Evolutionary conservation across 2,113 vertebrate genomes (phyloP).

Genomic region (Callorhinus ursinus): DNA sequence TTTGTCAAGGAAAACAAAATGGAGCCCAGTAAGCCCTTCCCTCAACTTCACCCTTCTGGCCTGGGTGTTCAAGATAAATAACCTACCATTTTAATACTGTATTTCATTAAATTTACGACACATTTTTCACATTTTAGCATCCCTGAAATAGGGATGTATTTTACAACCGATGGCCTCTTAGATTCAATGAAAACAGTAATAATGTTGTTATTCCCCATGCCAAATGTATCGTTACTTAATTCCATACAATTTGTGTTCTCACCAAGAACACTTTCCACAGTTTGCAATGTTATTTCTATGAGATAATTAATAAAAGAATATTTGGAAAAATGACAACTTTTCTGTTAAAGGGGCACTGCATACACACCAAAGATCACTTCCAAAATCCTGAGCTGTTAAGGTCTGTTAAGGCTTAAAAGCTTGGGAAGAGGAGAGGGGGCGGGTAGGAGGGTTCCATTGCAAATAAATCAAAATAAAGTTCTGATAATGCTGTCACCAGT

Average conservation of each 20-base stretch:
- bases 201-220: not conserved
- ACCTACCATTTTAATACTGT: not conserved
- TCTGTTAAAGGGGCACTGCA: not conserved
- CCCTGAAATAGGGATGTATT: not conserved
- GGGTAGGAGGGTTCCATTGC: not conserved
- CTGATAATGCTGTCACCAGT: not conserved
- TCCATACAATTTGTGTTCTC: not conserved
- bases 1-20: not conserved
- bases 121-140: not conserved
- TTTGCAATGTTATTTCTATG: not conserved
- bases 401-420: not conserved
- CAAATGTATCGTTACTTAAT: not conserved
- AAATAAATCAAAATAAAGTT: conserved; percentile 6
- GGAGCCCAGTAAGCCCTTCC: not conserved
- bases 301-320: not conserved
- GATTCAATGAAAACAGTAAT: not conserved
- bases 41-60: not conserved
- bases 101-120: not conserved
- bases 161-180: not conserved
- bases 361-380: not conserved
- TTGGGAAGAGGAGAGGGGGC: not conserved
- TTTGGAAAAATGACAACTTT: not conserved
- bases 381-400: not conserved
- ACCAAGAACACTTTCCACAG: not conserved
- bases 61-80: not conserved